Evolutionary conservation across 2,888 invertebrate species (phyloP), one percentile per base, ranked within the genome.

Genomic region (Alitta virens): DNA sequence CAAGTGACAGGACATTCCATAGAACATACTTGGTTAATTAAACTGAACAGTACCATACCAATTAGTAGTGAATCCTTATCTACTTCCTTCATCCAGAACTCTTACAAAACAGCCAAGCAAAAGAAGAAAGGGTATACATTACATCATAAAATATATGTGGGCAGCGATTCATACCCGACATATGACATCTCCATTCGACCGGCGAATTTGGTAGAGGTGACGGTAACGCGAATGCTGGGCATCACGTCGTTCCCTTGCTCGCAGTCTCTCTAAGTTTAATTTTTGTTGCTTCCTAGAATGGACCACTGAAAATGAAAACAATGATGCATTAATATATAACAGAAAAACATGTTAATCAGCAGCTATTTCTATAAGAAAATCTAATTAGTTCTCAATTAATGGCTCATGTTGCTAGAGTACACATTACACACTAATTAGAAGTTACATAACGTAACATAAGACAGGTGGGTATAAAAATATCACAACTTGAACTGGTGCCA

Each of bases 151-250:
- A n/a, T 24, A 54, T 14, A 16, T 16, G 12, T 42, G 56, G 23
- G n/a, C 26, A 18, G 18, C 9, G 9, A n/a, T 33, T 38, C 62
- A 71, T 69, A 83, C 92, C 88, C 92, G 92, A 70, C 91, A 91
- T 71, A 93, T 91, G 68, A 93, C 91, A 83, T 93, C 93, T 16
- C 93, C 93, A 74, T 92, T 91, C 27, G 91, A 90, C 9, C 92
- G 90, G 72, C 93, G 87, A 62, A 92, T 91, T 84, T 93, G 92
- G 84, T 93, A 93, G 68, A 93, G 90, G 75, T 96, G 95, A 71
- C 91, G 89, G 82, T 94, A 95, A 76, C 78, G 71, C 0, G 76
- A 74, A 61, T 94, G 71, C 91, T 88, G 74, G 25, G 57, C 38
- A 49, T 63, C 63, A 9, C 49, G 55, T 1, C 61, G 43, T 21